A percentile compares a stretch with the other conserved stretches of the same genome.
phyloP scores from a whole-genome alignment of 1,140 invertebrate species.

The Camponotus floridanus region DNA sequence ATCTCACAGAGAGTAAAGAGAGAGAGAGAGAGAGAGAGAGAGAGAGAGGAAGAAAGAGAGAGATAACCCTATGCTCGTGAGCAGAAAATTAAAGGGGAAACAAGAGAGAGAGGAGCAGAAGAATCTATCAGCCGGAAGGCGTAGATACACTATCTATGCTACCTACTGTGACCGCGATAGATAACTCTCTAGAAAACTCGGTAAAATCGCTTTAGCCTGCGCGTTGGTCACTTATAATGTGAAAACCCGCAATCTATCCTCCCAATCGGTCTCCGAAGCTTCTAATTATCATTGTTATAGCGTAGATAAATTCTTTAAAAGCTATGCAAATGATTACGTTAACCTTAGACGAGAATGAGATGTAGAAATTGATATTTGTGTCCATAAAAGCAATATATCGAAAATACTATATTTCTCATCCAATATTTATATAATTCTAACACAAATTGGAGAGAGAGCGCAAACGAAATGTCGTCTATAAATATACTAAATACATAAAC shows the following conservation, averaged over 20 bases:
- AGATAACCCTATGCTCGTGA: slow-evolving; percentile 22
- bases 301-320: slow-evolving; percentile 23
- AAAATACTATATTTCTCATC: not conserved
- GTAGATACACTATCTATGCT: slow-evolving; percentile 76
- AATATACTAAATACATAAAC: not conserved
- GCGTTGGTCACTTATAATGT: slow-evolving; percentile 35
- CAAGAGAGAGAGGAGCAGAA: slow-evolving; percentile 31
- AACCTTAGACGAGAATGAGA: not conserved
- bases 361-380: not conserved
- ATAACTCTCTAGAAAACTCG: slow-evolving; percentile 74
- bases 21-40: slow-evolving; percentile 48
- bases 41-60: slow-evolving; percentile 45
- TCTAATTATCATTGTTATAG: slow-evolving; percentile 49
- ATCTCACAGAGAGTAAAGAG: slow-evolving; percentile 69
- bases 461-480: not conserved
- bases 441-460: not conserved
- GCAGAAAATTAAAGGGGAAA: slow-evolving; percentile 52
- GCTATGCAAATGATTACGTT: slow-evolving; percentile 36
- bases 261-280: slow-evolving; percentile 33
- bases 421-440: not conserved
- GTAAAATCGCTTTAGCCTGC: slow-evolving; percentile 62
- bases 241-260: not conserved
- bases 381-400: not conserved
- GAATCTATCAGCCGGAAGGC: slow-evolving; percentile 78
- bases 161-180: slow-evolving; percentile 71